Evolutionary conservation across 2,888 invertebrate species (phyloP).

Genomic region (Dryomyza anilis): DNA sequence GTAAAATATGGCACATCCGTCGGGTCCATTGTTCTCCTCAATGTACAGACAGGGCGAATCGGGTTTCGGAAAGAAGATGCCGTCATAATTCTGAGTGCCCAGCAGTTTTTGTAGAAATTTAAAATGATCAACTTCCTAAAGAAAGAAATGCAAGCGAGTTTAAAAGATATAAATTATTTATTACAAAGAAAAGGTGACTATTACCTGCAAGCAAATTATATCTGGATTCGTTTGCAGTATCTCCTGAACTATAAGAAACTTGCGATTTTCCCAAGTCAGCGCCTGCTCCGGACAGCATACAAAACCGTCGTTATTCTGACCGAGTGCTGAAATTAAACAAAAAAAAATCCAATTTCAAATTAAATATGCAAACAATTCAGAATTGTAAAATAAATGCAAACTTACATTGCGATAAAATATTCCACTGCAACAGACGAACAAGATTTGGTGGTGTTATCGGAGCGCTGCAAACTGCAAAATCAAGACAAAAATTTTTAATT

Average conservation of each 20-base stretch:
- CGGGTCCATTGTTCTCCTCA: constrained; percentile 74
- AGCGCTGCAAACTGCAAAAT: constrained; percentile 62
- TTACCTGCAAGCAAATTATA: constrained; percentile 73
- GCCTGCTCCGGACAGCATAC: constrained; percentile 73
- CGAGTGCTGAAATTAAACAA: constrained; percentile 66
- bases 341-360: constrained; percentile 18
- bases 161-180: background rate
- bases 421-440: constrained; percentile 73
- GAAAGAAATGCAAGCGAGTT: constrained; percentile 27
- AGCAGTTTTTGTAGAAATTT: constrained; percentile 70
- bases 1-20: constrained; percentile 80
- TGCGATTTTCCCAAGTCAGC: constrained; percentile 71
- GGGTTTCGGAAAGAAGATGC: constrained; percentile 76
- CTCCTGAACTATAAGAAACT: constrained; percentile 73
- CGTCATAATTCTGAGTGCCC: constrained; percentile 69
- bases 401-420: constrained; percentile 73
- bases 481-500: too few species aligned
- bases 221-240: constrained; percentile 72
- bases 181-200: background rate
- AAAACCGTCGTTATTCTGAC: constrained; percentile 74
- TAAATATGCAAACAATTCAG: background rate
- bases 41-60: constrained; percentile 78
- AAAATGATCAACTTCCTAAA: constrained; percentile 76
- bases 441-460: constrained; percentile 61
- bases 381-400: constrained; percentile 34